Conservation (phyloP, 1,140 invertebrate genomes). For the Cherax destructor region DNA sequence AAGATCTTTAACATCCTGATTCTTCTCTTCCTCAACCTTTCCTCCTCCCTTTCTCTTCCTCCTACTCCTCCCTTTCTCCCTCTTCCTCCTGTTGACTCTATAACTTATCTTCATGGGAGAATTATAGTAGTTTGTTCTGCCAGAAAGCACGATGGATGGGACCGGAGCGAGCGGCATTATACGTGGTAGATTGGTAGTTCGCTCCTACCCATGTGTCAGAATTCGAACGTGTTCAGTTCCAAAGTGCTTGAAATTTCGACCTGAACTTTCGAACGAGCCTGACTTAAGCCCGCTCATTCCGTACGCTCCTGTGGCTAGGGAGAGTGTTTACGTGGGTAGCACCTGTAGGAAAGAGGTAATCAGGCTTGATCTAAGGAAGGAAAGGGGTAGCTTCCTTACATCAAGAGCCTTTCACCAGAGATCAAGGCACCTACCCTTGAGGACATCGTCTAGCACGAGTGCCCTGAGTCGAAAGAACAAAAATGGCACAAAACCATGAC, state of each 20-base stretch:
- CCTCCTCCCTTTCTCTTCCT: neutral
- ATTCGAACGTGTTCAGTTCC: slow-evolving; percentile 9
- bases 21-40: neutral
- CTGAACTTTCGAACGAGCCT: too few relatives aligned
- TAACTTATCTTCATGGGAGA: slow-evolving; percentile 38
- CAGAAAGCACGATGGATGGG: slow-evolving; percentile 35
- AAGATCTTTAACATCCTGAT: neutral
- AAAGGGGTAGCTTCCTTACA: too few relatives aligned
- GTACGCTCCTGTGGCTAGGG: too few relatives aligned
- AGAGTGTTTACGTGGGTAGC: too few relatives aligned
- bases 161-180: slow-evolving; percentile 23
- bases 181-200: slow-evolving; percentile 21
- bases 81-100: neutral
- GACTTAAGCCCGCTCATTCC: too few relatives aligned
- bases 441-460: too few relatives aligned
- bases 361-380: too few relatives aligned
- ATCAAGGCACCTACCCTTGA: too few relatives aligned
- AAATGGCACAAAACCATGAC: too few relatives aligned
- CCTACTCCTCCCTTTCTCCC: neutral
- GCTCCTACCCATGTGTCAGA: neutral
- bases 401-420: too few relatives aligned
- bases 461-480: too few relatives aligned
- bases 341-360: too few relatives aligned
- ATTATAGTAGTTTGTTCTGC: slow-evolving; percentile 49
- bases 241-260: neutral